Evolutionary conservation across 1,140 invertebrate species (phyloP).

Genomic region (Zaprionus lachaisei): DNA sequence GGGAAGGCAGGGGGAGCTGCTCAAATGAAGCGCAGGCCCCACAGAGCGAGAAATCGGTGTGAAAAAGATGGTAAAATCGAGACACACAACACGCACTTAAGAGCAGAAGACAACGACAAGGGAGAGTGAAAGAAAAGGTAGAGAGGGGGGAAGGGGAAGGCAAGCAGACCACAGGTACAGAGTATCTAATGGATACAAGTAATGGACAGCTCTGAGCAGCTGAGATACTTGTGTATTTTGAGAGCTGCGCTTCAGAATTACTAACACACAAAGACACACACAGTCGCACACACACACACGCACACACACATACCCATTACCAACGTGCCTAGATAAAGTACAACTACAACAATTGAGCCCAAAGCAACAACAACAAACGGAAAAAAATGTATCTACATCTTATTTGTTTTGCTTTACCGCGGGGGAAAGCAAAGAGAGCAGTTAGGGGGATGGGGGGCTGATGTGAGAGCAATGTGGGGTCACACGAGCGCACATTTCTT

Average conservation of each 20-base stretch:
- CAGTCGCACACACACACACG: background rate
- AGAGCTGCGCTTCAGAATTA: constrained; percentile 31
- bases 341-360: constrained; percentile 20
- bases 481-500: constrained; percentile 81
- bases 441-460: background rate
- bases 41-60: constrained; percentile 33
- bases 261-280: background rate
- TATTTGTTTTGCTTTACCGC: constrained; percentile 69
- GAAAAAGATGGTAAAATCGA: constrained; percentile 32
- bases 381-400: constrained; percentile 80
- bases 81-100: constrained; percentile 42
- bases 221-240: constrained; percentile 33
- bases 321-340: constrained; percentile 37
- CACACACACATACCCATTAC: background rate
- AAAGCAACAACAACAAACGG: constrained; percentile 18
- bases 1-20: background rate
- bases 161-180: constrained; percentile 36
- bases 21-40: constrained; percentile 13
- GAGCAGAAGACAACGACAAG: constrained; percentile 1
- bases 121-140: background rate
- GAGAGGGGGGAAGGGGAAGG: background rate
- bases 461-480: constrained; percentile 61
- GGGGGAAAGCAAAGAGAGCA: constrained; percentile 14
- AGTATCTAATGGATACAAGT: constrained; percentile 72
- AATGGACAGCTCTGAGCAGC: constrained; percentile 48